A percentile compares a stretch with the other conserved stretches of the same genome.
Evolutionary conservation across 2,797 vertebrate species (phyloP).

Genomic region (Xiphophorus birchmanni): DNA sequence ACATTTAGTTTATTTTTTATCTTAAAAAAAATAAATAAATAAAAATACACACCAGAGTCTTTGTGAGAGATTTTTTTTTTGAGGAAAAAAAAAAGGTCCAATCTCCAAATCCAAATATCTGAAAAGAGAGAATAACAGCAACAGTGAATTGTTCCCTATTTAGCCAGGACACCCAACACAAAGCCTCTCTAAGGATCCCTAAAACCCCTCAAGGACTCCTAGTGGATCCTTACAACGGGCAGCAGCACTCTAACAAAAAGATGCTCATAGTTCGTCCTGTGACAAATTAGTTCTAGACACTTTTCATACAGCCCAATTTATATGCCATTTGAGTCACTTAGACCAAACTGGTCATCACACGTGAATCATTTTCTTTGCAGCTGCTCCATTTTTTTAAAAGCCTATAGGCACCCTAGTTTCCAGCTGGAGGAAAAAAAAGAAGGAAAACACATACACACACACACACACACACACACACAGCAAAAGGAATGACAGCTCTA

Average conservation of each 20-base stretch:
- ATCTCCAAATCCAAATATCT: conserved; percentile 6
- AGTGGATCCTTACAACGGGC: conserved; percentile 24
- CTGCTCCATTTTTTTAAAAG: conserved; percentile 52
- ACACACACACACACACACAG: neutral
- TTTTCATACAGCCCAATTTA: conserved; percentile 62
- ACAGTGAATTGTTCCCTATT: conserved; percentile 10
- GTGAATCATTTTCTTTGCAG: conserved; percentile 63
- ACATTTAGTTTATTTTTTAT: neutral
- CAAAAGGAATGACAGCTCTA: conserved; percentile 58
- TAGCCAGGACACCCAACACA: neutral
- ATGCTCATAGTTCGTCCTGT: conserved; percentile 66
- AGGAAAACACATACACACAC: too few relatives aligned
- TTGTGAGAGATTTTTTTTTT: neutral
- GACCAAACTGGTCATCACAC: conserved; percentile 54
- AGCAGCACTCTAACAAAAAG: conserved; percentile 37
- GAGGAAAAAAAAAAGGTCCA: neutral
- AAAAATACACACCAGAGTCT: neutral
- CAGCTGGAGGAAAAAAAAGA: conserved; percentile 11
- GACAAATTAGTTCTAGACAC: conserved; percentile 57
- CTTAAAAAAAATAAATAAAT: neutral
- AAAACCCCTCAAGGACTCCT: conserved; percentile 22
- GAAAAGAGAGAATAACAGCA: neutral
- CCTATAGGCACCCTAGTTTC: conserved; percentile 59
- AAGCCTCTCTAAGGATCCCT: conserved; percentile 19
- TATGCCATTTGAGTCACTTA: conserved; percentile 66